Evolutionary conservation across 2,888 invertebrate species (phyloP).

Genomic region (Cantharis flavilabris): DNA sequence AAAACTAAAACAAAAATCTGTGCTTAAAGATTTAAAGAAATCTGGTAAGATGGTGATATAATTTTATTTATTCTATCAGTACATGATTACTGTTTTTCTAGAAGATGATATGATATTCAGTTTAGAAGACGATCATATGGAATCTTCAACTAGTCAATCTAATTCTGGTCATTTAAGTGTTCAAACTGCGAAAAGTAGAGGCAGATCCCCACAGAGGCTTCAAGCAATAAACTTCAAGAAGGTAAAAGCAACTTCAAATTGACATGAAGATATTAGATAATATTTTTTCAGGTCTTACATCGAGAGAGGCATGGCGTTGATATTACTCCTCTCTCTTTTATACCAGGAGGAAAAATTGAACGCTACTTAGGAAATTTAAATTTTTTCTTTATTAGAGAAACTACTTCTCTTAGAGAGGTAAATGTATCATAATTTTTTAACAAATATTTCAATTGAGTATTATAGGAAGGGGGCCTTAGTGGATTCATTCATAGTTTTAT

Average conservation of each 20-base stretch:
- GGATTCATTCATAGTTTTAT: slow-evolving; percentile 94
- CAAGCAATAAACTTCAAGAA: slow-evolving; percentile 23
- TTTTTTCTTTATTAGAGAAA: slow-evolving; percentile 94
- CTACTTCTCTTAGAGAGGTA: slow-evolving; percentile 85
- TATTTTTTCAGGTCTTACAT: slow-evolving; percentile 4
- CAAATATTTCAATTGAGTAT: slow-evolving; percentile 8
- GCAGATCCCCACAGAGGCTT: slow-evolving; percentile 61
- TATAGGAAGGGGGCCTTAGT: slow-evolving; percentile 83
- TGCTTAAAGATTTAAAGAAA: slow-evolving; percentile 26
- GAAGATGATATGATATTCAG: slow-evolving; percentile 85
- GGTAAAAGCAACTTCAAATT: neutral
- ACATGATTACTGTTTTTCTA: slow-evolving; percentile 23
- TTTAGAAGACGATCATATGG: slow-evolving; percentile 75
- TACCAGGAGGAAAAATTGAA: slow-evolving; percentile 78
- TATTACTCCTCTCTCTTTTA: slow-evolving; percentile 79
- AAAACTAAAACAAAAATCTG: slow-evolving; percentile 56
- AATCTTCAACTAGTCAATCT: slow-evolving; percentile 41
- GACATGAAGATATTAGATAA: neutral
- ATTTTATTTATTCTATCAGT: neutral
- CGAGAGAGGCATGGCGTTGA: slow-evolving; percentile 65
- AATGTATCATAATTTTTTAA: slow-evolving; percentile 7
- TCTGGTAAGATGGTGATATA: slow-evolving; percentile 47
- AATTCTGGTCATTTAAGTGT: slow-evolving; percentile 25
- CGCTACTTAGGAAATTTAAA: slow-evolving; percentile 88
- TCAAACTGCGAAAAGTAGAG: slow-evolving; percentile 57